phyloP scores from a whole-genome alignment of 1,140 invertebrate genomes.

The Drosophila nigromelanica region DNA sequence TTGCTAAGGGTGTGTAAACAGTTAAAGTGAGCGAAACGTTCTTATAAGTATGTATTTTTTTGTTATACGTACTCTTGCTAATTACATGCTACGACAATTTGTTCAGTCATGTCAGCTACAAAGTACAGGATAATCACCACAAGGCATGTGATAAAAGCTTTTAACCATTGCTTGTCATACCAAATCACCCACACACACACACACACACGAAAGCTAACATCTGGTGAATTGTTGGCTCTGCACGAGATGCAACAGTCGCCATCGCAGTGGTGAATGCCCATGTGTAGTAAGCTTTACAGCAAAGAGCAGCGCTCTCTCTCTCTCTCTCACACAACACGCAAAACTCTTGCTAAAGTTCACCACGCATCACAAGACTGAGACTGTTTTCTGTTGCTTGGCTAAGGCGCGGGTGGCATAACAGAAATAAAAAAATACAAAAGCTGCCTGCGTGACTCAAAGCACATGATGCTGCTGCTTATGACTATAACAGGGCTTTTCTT shows the following conservation, averaged over 20 bases:
- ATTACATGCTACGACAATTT: constrained; percentile 1
- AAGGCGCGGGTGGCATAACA: not conserved
- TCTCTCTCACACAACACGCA: not conserved
- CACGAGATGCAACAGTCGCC: constrained; percentile 62
- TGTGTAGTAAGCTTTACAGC: constrained; percentile 12
- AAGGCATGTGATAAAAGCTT: constrained; percentile 31
- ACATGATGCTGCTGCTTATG: constrained; percentile 43
- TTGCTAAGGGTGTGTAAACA: not conserved
- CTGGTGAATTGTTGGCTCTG: constrained; percentile 46
- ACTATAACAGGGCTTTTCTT: constrained; percentile 13
- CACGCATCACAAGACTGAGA: constrained; percentile 39
- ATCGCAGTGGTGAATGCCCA: constrained; percentile 36
- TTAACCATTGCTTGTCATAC: constrained; percentile 31
- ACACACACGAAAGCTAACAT: constrained; percentile 12
- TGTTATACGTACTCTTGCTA: not conserved
- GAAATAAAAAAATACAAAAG: constrained; percentile 13
- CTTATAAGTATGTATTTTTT: not conserved
- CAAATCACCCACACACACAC: not conserved
- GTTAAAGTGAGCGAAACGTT: not conserved
- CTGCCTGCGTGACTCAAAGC: constrained; percentile 56
- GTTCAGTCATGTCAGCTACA: constrained; percentile 17
- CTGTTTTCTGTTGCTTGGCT: not conserved
- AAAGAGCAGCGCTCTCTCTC: constrained; percentile 1
- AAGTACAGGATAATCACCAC: constrained; percentile 27
- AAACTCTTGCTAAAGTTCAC: constrained; percentile 25